Evolutionary conservation across 2,113 vertebrate species (phyloP).

Genomic region (Telmatochromis brachygnathus): DNA sequence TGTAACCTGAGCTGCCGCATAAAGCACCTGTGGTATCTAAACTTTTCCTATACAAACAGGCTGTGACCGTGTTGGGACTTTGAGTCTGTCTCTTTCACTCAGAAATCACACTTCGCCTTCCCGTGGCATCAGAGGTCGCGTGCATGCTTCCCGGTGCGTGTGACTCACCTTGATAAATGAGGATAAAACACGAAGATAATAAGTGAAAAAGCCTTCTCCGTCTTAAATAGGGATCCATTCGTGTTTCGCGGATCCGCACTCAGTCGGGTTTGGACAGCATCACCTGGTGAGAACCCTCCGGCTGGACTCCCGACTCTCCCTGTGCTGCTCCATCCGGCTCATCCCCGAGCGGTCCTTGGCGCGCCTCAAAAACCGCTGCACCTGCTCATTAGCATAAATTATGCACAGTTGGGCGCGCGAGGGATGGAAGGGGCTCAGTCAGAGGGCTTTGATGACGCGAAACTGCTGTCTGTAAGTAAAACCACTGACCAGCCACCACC

Average conservation of each 20-base stretch:
- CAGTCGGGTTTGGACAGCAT: constrained; percentile 47
- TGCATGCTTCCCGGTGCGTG: background rate
- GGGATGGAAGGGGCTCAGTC: background rate
- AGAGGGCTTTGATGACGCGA: background rate
- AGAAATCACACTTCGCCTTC: background rate
- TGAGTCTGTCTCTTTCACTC: background rate
- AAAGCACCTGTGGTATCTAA: background rate
- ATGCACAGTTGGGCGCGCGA: constrained; percentile 37
- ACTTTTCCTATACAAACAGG: background rate
- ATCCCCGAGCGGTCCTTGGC: constrained; percentile 10
- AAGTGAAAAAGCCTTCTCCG: constrained; percentile 36
- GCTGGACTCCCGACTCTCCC: constrained; percentile 44
- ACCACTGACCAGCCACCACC: background rate
- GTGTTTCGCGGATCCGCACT: constrained; percentile 53
- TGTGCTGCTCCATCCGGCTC: constrained; percentile 53
- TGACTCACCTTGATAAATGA: constrained; percentile 72
- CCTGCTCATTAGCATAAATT: constrained; percentile 71
- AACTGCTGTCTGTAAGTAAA: background rate
- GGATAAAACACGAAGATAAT: constrained; percentile 47
- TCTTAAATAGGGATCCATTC: constrained; percentile 69
- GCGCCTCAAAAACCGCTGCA: constrained; percentile 46
- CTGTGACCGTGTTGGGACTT: background rate
- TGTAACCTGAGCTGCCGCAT: background rate
- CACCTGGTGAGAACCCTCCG: constrained; percentile 51
- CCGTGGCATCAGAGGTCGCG: background rate